Evolutionary conservation across 2,113 vertebrate species (phyloP), one percentile per base, ranked within the genome.

Genomic region (Gnathonemus longibarbis): DNA sequence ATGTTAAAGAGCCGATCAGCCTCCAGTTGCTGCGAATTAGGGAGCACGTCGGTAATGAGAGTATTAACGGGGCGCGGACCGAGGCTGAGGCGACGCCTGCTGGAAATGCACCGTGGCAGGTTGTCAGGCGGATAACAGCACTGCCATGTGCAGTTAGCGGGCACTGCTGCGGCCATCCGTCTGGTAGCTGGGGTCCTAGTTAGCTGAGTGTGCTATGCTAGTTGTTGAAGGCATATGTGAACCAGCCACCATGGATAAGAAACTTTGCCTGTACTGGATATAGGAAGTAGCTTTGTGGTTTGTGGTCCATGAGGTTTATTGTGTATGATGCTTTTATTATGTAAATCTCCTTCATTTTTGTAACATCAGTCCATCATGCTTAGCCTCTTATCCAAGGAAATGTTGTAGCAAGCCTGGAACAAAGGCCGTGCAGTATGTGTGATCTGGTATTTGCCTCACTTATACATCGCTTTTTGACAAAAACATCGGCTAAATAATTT

Each of bases 1-100:
- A 99, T 99, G 98, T 98, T 99, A 98, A 99, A 99, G 98, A 98
- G 98, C 97, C 98, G 97, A 98, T 98, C 97, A 98, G 97, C 97
- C 97, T 97, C 97, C 97, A 97, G 97, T 98, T 97, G 97, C 96
- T 97, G 97, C 98, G 97, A 99, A 99, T 99, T 98, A 99, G 99
- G 98, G 97, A 98, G 97, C 97, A 95, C 95, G 95, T 95, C 94
- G 95, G 96, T 94, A 95, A 95, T 93, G 95, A 96, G 98, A 98
- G 98, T 98, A 98, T 98, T 98, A 99, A 98, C 97, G 96, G 95
- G 96, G 95, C 93, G 93, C 94, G 93, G 94, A 94, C 91, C 94
- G 95, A 95, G 95, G 95, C 95, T 95, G 95, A 96, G 77, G 80
- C 95, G 95, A 96, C 95, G 84, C 92, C 95, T 92, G 94, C 93